phyloP scores from a whole-genome alignment of 2,888 invertebrate genomes.

The Dastarcus helophoroides region DNA sequence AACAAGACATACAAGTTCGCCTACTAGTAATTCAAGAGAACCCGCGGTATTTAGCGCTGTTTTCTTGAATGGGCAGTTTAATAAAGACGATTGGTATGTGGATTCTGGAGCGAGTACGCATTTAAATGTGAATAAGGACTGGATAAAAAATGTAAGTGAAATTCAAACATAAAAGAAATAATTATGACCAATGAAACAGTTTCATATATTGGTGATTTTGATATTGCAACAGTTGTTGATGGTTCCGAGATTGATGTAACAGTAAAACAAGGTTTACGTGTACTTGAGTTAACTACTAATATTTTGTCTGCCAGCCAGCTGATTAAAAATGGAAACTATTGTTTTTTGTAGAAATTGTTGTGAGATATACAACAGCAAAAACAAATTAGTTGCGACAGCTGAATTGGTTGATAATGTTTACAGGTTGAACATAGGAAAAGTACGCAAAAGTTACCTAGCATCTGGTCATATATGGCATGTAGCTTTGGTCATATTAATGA shows the following conservation, averaged over 20 bases:
- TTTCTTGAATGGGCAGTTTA: conserved; percentile 14
- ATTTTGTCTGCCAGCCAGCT: conserved; percentile 19
- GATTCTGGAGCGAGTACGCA: conserved; percentile 23
- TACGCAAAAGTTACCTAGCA: conserved; percentile 2
- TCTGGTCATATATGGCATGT: conserved; percentile 13
- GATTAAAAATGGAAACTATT: conserved; percentile 18
- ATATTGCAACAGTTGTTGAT: conserved; percentile 13
- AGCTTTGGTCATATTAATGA: conserved; percentile 14
- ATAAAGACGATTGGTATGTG: conserved; percentile 21
- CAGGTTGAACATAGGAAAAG: conserved; percentile 12
- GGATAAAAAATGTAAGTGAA: conserved; percentile 12
- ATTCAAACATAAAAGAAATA: conserved; percentile 12
- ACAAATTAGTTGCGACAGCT: conserved; percentile 14
- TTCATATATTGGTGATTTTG: conserved; percentile 15
- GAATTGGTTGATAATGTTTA: conserved; percentile 15
- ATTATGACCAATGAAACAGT: conserved; percentile 15
- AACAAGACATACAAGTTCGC: too few relatives aligned
- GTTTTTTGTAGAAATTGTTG: conserved; percentile 14
- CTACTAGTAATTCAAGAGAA: too few relatives aligned
- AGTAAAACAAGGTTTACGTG: conserved; percentile 15
- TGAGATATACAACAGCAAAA: conserved; percentile 12
- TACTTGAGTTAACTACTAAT: conserved; percentile 18
- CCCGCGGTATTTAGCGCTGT: conserved; percentile 16
- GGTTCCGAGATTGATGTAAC: conserved; percentile 9
- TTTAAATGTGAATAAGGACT: conserved; percentile 16